Evolutionary conservation across 2,113 vertebrate genomes (phyloP).

Genomic region (Scatophagus argus): DNA sequence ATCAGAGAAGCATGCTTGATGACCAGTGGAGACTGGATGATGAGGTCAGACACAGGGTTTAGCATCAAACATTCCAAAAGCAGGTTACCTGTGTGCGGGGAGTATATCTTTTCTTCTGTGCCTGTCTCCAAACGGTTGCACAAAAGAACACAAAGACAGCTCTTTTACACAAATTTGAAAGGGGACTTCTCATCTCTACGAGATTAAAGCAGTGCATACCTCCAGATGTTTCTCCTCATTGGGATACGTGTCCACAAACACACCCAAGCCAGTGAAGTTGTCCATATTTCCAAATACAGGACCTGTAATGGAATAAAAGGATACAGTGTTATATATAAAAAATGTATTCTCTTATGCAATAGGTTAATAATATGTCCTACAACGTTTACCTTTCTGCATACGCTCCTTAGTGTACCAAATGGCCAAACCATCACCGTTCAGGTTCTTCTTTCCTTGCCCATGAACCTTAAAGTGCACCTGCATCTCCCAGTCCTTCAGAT

Average conservation of each 20-base stretch:
- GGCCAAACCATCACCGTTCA: constrained; percentile 94
- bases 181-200: neutral
- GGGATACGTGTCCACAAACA: constrained; percentile 97
- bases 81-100: constrained; percentile 93
- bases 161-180: constrained; percentile 62
- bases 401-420: constrained; percentile 98
- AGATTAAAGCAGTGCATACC: constrained; percentile 80
- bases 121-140: constrained; percentile 86
- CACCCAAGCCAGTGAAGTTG: constrained; percentile 94
- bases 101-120: constrained; percentile 97
- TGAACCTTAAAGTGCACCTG: constrained; percentile 98
- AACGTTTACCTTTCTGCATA: constrained; percentile 89
- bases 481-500: constrained; percentile 96
- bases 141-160: constrained; percentile 79
- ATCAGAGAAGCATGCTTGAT: neutral
- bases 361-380: neutral
- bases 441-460: constrained; percentile 96
- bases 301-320: constrained; percentile 80
- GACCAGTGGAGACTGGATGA: neutral
- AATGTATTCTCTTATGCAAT: neutral
- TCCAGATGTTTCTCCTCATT: constrained; percentile 98
- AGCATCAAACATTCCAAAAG: constrained; percentile 27
- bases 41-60: neutral
- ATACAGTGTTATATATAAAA: neutral
- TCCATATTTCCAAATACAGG: constrained; percentile 97